Evolutionary conservation across 2,888 invertebrate species (phyloP), one percentile per base, ranked within the genome.

Genomic region (Dendrolimus pini): DNA sequence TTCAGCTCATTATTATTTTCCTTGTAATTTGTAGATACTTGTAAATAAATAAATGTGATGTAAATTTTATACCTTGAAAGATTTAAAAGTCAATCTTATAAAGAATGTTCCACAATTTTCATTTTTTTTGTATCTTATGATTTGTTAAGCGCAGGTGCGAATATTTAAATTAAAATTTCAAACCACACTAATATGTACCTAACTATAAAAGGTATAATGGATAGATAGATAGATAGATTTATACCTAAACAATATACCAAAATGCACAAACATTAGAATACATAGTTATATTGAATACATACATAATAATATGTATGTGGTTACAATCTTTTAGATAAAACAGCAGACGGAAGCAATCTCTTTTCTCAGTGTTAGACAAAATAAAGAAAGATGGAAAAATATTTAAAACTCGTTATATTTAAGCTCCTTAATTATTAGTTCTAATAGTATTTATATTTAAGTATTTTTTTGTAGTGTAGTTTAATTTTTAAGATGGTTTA

Each of bases 1-100:
- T 86, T 81, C 75, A 77, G 75, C 80, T 85, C 81, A 83, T 87
- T 86, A 83, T 82, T 82, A 83, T 82, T 81, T 82, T 77, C 72
- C 78, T 78, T 81, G 78, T 83, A 81, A 82, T 82, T 83, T 83
- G 80, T 78, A 71, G 71, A 65, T 68, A 67, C 77, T 75, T 74
- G 79, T 80, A 81, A 80, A 81, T 78, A 75, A 75, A 77, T 75
- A 80, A 78, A 75, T 76, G 71, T 72, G 72, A 73, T 74, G 77
- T 78, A 75, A 82, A 82, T 82, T 30, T 82, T 78, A 77, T 74
- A 70, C 74, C 71, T 61, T 76, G 79, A 78, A 71, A 76, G 79
- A 83, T 83, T 83, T 83, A 82, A 79, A 75, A 72, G 64, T 61
- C 66, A 69, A 65, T 66, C 67, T 68, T 69, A 69, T 67, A 72